Base-by-base conservation (phyloP, 2,888 invertebrate species). In the Ochropleura plecta region DNA sequence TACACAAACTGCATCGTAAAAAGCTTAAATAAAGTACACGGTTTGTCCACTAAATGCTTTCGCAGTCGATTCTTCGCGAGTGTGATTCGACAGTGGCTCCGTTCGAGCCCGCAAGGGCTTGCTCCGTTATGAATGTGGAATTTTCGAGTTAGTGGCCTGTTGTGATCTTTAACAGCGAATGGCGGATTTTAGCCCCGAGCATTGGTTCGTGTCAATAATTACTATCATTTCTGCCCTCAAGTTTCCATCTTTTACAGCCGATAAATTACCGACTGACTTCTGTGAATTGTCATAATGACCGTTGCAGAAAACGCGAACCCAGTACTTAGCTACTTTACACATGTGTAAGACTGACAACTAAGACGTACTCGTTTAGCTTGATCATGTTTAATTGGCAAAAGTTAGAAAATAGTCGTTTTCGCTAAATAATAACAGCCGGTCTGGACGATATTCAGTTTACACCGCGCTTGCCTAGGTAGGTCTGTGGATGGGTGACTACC, bases 131-230 rank as follows among this genome's bases (percentile, higher is more conserved):
- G 90, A 93, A 93, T 93, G 95, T 94, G 93, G 92, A 93, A 95
- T 96, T 95, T 95, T 95, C 94, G 92, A 94, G 92, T 95, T 95
- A 95, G 94, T 95, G 91, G 90, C 91, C 90, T 93, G 92, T 93
- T 94, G 92, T 93, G 93, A 94, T 95, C 92, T 93, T 94, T 92
- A 89, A 90, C 89, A 88, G 89, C 86, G 92, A 89, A 90, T 90
- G 92, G 91, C 87, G 90, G 89, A 90, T 90, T 91, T 91, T 90
- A 83, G 92, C 93, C 92, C 86, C 87, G 84, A 88, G 92, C 94
- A 90, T 85, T 82, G 87, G 91, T 95, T 94, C 95, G 95, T 95
- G 96, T 95, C 95, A 96, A 94, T 96, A 96, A 96, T 96, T 94
- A 95, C 95, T 94, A 95, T 95, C 89, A 96, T 95, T 95, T 93